phyloP scores from a whole-genome alignment of 2,113 vertebrate genomes.

The Macroglossus sobrinus region DNA sequence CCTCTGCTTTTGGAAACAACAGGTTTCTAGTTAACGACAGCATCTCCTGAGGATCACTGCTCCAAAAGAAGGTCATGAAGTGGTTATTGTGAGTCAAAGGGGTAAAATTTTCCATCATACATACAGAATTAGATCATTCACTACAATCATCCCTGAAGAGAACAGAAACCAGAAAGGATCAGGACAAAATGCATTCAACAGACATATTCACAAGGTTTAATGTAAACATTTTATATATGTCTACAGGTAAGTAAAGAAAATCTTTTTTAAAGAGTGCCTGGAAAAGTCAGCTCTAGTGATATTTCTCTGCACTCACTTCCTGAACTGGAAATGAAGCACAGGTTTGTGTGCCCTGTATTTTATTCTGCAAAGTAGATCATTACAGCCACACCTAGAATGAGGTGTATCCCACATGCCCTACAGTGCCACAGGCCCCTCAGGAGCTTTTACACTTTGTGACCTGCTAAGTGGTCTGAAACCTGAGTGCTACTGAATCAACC shows the following conservation, averaged over 20 bases:
- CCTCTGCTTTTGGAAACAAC: background rate
- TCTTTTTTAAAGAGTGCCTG: background rate
- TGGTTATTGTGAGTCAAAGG: background rate
- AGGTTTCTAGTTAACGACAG: background rate
- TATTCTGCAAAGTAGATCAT: background rate
- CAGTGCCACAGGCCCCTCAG: fast-evolving
- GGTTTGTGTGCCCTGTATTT: fast-evolving
- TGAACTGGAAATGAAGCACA: background rate
- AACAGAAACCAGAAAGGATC: background rate
- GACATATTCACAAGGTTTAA: background rate
- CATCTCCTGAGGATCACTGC: background rate
- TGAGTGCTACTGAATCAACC: background rate
- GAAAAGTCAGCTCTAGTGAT: background rate
- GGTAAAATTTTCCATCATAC: background rate
- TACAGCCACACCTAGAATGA: fast-evolving
- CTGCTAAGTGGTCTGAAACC: background rate
- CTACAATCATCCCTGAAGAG: background rate
- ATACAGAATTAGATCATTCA: background rate
- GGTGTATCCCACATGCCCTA: fast-evolving
- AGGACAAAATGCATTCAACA: background rate
- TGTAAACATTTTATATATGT: background rate
- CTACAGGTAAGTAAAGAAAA: background rate
- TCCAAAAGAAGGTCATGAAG: background rate
- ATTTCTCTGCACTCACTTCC: background rate
- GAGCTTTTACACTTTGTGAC: fast-evolving